Conservation (phyloP, 1,140 invertebrate species). For the Pantala flavescens region DNA sequence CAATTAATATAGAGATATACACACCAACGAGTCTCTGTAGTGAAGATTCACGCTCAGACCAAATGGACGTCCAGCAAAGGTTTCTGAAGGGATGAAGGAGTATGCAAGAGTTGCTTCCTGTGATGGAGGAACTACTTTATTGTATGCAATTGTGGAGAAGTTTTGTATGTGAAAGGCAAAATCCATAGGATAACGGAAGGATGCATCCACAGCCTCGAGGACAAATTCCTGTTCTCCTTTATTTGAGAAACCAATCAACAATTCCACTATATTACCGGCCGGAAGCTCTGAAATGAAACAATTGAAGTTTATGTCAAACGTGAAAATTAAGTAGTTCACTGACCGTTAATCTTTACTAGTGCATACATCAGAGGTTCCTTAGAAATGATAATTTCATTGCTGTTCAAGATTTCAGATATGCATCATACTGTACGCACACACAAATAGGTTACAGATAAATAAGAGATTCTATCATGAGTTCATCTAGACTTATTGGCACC, state of each 20-base stretch:
- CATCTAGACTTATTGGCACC: too few relatives aligned
- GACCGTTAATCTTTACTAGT: slow-evolving; percentile 20
- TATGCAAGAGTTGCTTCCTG: slow-evolving; percentile 93
- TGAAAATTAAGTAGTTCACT: background rate
- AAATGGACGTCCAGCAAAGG: slow-evolving; percentile 90
- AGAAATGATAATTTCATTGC: slow-evolving; percentile 15
- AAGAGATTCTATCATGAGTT: too few relatives aligned
- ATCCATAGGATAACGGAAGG: slow-evolving; percentile 97
- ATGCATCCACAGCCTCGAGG: slow-evolving; percentile 88
- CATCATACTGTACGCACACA: background rate
- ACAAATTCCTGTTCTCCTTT: slow-evolving; percentile 84
- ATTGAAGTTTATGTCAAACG: slow-evolving; percentile 24
- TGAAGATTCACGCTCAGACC: slow-evolving; percentile 87
- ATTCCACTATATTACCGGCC: slow-evolving; percentile 84
- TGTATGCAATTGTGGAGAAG: slow-evolving; percentile 85
- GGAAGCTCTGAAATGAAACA: slow-evolving; percentile 69
- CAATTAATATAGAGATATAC: slow-evolving; percentile 15
- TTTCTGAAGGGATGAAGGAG: slow-evolving; percentile 88
- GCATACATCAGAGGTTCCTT: slow-evolving; percentile 25
- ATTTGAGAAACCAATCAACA: slow-evolving; percentile 93
- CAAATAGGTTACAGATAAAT: too few relatives aligned
- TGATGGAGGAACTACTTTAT: slow-evolving; percentile 75
- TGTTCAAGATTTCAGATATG: background rate
- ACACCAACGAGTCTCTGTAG: slow-evolving; percentile 74
- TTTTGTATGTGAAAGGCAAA: slow-evolving; percentile 98